Conservation (phyloP, 2,113 vertebrate species). For the Lycaon pictus region DNA sequence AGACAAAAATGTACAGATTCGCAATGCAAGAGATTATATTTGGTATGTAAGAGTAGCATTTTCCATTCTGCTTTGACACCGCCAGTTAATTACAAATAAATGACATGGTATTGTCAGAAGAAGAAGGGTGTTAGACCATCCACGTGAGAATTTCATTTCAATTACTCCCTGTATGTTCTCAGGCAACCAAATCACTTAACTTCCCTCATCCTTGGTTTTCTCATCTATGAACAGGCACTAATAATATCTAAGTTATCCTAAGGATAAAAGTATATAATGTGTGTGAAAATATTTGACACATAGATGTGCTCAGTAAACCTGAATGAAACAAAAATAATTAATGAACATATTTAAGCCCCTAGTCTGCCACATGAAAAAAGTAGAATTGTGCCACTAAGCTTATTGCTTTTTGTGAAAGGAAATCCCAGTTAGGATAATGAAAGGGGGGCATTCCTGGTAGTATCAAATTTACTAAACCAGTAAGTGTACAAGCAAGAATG, state of each 20-base stretch:
- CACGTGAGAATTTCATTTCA: constrained; percentile 1
- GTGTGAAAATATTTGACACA: neutral
- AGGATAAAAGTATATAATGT: neutral
- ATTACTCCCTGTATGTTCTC: neutral
- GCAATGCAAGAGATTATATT: neutral
- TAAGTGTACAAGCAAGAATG: neutral
- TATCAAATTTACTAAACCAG: neutral
- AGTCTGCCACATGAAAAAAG: neutral
- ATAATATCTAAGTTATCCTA: neutral
- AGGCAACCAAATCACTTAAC: neutral
- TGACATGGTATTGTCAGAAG: neutral
- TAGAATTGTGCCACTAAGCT: neutral
- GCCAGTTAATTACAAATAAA: constrained; percentile 25
- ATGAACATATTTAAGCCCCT: neutral
- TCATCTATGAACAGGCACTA: neutral
- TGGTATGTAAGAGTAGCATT: neutral
- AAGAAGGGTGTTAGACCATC: neutral
- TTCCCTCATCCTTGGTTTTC: neutral
- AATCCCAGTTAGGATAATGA: neutral
- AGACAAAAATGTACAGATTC: constrained; percentile 9
- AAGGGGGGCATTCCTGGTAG: neutral
- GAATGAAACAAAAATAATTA: constrained; percentile 2
- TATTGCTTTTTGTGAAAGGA: constrained; percentile 19
- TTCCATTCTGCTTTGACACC: constrained; percentile 44
- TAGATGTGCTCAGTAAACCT: neutral